Percentiles rank a stretch among this genome's conserved stretches.
phyloP scores from a whole-genome alignment of 2,797 vertebrate genomes.

The Clarias fuscus region DNA sequence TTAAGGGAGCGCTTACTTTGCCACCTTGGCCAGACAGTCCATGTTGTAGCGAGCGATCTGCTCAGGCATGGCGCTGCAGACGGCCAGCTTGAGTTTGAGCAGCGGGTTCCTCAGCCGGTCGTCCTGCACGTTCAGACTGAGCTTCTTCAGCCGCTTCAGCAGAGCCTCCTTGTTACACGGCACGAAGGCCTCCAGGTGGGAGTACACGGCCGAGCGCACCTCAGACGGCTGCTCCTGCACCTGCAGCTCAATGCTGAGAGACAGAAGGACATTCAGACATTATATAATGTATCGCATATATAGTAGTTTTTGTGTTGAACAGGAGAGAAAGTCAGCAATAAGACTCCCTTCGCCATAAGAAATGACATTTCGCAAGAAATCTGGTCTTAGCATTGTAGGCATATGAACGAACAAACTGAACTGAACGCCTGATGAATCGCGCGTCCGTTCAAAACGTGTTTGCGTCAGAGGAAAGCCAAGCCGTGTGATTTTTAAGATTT shows the following conservation, averaged over 20 bases:
- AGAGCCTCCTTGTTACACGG: slow-evolving; percentile 95
- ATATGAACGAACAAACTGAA: too few species aligned
- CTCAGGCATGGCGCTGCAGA: slow-evolving; percentile 94
- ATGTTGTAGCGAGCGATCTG: slow-evolving; percentile 95
- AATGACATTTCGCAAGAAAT: too few species aligned
- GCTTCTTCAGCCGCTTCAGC: slow-evolving; percentile 94
- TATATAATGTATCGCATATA: too few species aligned
- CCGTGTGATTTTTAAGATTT: too few species aligned
- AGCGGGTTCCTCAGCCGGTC: slow-evolving; percentile 89
- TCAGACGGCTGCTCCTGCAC: slow-evolving; percentile 86
- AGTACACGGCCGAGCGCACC: slow-evolving; percentile 84
- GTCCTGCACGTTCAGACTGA: slow-evolving; percentile 96
- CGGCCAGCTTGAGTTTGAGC: slow-evolving; percentile 92
- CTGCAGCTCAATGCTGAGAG: slow-evolving; percentile 91
- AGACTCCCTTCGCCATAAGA: too few species aligned
- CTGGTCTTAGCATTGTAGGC: too few species aligned
- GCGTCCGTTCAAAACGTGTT: too few species aligned
- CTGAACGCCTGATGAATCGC: too few species aligned
- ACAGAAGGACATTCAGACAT: background rate
- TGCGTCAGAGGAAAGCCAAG: too few species aligned
- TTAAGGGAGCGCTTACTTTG: slow-evolving; percentile 77
- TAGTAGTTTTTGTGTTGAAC: background rate
- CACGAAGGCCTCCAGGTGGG: slow-evolving; percentile 93
- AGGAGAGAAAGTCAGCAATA: background rate
- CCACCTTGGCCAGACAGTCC: slow-evolving; percentile 93